These are phyloP conservation scores for Blennius ocellaris DNA, from an alignment of 2,113 vertebrate species.

Conservation along the genomic window DNA sequence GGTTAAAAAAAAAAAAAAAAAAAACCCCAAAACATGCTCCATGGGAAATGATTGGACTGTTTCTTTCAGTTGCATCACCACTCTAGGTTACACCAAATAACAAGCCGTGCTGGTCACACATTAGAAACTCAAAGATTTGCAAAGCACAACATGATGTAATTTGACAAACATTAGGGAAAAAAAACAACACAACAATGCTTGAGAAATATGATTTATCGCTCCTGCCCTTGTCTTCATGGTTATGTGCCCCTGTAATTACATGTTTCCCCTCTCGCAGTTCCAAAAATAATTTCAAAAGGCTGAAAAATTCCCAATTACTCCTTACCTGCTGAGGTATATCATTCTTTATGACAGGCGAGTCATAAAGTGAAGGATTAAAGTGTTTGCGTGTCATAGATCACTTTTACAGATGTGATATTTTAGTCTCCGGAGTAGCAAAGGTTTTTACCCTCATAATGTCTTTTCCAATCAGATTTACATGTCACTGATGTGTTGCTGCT, in stretches of 20 bases:
- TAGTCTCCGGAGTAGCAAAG: slow-evolving; percentile 17
- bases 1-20: too few species aligned
- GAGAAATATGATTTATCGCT: slow-evolving; percentile 53
- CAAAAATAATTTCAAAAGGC: slow-evolving; percentile 17
- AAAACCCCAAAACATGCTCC: slow-evolving; percentile 25
- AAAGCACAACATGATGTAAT: slow-evolving; percentile 37
- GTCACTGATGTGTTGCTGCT: slow-evolving; percentile 51
- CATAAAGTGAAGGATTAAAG: slow-evolving; percentile 35
- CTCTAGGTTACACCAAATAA: slow-evolving; percentile 45
- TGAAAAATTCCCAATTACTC: slow-evolving; percentile 24
- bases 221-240: slow-evolving; percentile 13
- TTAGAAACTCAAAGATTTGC: slow-evolving; percentile 43
- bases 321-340: slow-evolving; percentile 25
- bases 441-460: slow-evolving; percentile 29
- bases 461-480: slow-evolving; percentile 54
- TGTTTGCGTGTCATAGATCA: slow-evolving; percentile 37
- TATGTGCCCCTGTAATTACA: slow-evolving; percentile 36
- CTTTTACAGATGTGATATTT: slow-evolving; percentile 36
- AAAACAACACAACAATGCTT: slow-evolving; percentile 23
- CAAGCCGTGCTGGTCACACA: slow-evolving; percentile 40
- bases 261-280: slow-evolving; percentile 13
- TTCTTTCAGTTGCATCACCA: slow-evolving; percentile 68
- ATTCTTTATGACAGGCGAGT: slow-evolving; percentile 30
- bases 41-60: slow-evolving; percentile 43
- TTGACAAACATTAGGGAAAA: slow-evolving; percentile 38